phyloP scores from a whole-genome alignment of 2,113 vertebrate genomes.

The Syrmaticus mikado region DNA sequence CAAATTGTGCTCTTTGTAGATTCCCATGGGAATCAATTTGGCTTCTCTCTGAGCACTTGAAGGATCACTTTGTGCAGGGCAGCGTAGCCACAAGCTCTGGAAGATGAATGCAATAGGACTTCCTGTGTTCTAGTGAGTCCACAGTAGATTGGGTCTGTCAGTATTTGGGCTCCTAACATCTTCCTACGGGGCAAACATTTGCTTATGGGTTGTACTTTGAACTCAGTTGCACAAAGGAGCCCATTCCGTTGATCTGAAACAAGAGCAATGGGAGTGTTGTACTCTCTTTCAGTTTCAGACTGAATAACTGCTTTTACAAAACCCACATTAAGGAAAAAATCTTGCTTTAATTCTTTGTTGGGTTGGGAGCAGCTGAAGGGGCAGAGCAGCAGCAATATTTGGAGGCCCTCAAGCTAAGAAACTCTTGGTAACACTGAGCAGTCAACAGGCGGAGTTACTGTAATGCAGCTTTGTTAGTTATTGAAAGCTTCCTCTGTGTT shows the following conservation, averaged over 20 bases:
- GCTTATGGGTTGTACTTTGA: slow-evolving; percentile 43
- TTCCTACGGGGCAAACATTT: slow-evolving; percentile 30
- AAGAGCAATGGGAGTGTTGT: background rate
- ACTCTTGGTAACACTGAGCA: background rate
- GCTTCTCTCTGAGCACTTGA: background rate
- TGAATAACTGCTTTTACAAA: slow-evolving; percentile 39
- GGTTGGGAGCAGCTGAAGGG: slow-evolving; percentile 29
- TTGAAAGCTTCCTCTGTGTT: slow-evolving; percentile 28
- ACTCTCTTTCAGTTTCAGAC: slow-evolving; percentile 12
- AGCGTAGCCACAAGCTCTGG: background rate
- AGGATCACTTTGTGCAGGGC: background rate
- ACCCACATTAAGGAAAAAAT: background rate
- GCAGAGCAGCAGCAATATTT: slow-evolving; percentile 4
- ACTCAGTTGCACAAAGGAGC: slow-evolving; percentile 17
- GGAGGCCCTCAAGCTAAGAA: slow-evolving; percentile 3
- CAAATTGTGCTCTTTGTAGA: background rate
- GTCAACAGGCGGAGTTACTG: background rate
- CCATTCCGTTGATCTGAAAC: slow-evolving; percentile 11
- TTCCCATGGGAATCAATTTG: background rate
- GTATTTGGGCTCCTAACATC: background rate
- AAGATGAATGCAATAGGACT: slow-evolving; percentile 13
- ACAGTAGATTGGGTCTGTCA: background rate
- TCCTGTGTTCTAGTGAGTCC: background rate
- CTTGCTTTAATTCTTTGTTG: slow-evolving; percentile 22
- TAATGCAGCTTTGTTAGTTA: slow-evolving; percentile 23